Conservation (phyloP, 2,113 vertebrate genomes). For the Suncus etruscus region DNA sequence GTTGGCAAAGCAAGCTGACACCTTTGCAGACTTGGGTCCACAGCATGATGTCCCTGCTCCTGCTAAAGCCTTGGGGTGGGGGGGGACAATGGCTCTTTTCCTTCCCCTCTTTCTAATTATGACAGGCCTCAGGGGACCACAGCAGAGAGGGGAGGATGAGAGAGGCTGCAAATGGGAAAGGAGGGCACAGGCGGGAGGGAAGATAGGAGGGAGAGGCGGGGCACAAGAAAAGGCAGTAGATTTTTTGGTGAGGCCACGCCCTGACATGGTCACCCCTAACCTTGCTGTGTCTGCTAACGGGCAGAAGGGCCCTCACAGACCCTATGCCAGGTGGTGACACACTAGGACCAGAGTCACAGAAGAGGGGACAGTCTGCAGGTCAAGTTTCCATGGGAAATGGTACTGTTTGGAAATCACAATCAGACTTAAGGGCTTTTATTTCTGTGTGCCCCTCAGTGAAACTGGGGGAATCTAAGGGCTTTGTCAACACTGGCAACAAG, state of each 20-base stretch:
- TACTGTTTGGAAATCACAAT: no score
- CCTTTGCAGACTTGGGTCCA: conserved; percentile 27
- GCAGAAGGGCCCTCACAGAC: neutral
- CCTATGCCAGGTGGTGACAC: fast-evolving
- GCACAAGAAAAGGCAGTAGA: no score
- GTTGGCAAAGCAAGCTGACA: conserved; percentile 21
- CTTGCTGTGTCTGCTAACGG: neutral
- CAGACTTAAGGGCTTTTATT: neutral
- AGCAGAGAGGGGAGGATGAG: conserved; percentile 53
- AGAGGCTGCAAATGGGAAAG: conserved; percentile 69
- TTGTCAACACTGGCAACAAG: neutral
- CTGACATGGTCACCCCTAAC: neutral
- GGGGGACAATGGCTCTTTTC: conserved; percentile 45
- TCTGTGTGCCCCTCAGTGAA: neutral
- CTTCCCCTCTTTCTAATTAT: conserved; percentile 83
- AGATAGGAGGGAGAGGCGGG: conserved; percentile 16
- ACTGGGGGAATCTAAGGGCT: neutral
- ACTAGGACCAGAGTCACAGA: neutral
- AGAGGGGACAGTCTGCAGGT: neutral
- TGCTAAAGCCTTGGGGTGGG: conserved; percentile 60
- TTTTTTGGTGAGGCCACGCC: neutral
- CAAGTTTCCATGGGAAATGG: neutral
- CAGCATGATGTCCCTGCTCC: conserved; percentile 61
- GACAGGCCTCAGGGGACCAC: conserved; percentile 70
- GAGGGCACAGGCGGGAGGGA: conserved; percentile 71